A percentile compares a stretch with the other conserved stretches of the same genome.
Conservation (phyloP, 2,797 vertebrate genomes). For the Acanthurus tractus region DNA sequence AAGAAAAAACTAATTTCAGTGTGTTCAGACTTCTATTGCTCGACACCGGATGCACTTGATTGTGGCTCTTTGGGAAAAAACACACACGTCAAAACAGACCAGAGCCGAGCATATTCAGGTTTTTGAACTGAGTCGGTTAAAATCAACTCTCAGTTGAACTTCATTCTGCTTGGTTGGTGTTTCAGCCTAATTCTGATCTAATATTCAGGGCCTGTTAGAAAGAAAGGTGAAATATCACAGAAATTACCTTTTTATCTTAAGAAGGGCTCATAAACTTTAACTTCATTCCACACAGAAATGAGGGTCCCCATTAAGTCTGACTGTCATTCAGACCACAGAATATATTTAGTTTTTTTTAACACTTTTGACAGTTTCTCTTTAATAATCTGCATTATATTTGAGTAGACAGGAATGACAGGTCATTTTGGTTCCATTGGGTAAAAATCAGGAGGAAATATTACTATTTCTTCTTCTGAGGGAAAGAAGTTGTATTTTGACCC, state of each 20-base stretch:
- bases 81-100: too few relatives aligned
- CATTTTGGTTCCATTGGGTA: neutral
- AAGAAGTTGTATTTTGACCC: neutral
- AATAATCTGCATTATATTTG: conserved; percentile 32
- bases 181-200: too few relatives aligned
- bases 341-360: neutral
- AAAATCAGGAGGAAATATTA: neutral
- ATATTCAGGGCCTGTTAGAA: too few relatives aligned
- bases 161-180: too few relatives aligned
- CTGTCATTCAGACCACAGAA: conserved; percentile 43
- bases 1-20: too few relatives aligned
- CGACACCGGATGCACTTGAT: too few relatives aligned
- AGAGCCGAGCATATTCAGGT: too few relatives aligned
- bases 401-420: conserved; percentile 29
- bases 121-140: too few relatives aligned
- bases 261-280: conserved; percentile 57
- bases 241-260: conserved; percentile 54
- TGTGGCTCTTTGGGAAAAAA: too few relatives aligned
- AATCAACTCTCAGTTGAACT: too few relatives aligned
- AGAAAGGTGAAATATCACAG: conserved; percentile 50
- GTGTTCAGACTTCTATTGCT: too few relatives aligned
- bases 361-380: neutral
- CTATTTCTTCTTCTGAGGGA: too few relatives aligned
- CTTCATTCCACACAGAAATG: conserved; percentile 59
- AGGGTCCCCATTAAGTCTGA: conserved; percentile 47